A percentile compares a stretch with the other conserved stretches of the same genome.
Evolutionary conservation across 1,140 invertebrate species (phyloP).

Genomic region (Ridgeia piscesae): DNA sequence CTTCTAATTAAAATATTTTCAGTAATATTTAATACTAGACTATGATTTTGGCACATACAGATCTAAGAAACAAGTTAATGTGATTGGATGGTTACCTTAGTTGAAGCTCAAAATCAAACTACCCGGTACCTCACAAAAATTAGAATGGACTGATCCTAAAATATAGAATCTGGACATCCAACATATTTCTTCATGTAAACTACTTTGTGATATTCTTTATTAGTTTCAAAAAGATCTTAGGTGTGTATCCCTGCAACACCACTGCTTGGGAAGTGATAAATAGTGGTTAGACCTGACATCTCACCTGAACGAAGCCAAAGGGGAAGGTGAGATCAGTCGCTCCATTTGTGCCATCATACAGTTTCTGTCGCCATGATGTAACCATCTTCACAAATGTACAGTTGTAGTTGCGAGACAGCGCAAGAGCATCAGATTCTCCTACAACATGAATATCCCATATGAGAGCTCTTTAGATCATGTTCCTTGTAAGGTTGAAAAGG

Average conservation of each 20-base stretch:
- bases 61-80: no score
- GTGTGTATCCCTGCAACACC: neutral
- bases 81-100: no score
- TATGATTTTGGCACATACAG: no score
- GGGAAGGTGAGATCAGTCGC: constrained; percentile 30
- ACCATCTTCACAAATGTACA: constrained; percentile 32
- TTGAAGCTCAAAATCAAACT: no score
- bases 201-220: neutral
- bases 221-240: neutral
- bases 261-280: neutral
- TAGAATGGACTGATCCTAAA: no score
- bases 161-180: no score
- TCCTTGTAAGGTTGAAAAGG: neutral
- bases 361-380: constrained; percentile 21
- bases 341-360: constrained; percentile 25
- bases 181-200: no score
- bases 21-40: no score
- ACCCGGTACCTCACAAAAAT: no score
- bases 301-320: constrained; percentile 34
- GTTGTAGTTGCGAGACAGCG: constrained; percentile 22
- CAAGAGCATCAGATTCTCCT: constrained; percentile 23
- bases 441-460: neutral
- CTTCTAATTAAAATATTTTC: no score
- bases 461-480: neutral
- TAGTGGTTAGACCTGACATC: neutral